These are phyloP conservation scores for Maniola hyperantus DNA, from an alignment of 2,888 invertebrate species.

Conservation along the genomic window DNA sequence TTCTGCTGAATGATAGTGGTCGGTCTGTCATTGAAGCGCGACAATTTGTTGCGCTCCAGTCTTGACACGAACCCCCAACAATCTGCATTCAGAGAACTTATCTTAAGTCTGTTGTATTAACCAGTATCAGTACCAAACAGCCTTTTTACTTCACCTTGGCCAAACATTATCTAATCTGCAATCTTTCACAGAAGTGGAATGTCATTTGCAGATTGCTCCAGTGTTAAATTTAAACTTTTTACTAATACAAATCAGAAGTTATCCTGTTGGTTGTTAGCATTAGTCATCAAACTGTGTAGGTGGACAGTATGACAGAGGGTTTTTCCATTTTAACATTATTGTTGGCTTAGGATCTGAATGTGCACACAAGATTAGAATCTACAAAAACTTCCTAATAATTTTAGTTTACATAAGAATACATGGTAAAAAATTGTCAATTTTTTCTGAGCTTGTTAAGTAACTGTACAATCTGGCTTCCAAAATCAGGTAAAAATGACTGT, in stretches of 20 bases:
- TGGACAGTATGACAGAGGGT: constrained; percentile 1
- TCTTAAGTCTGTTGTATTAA: background rate
- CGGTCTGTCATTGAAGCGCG: constrained; percentile 64
- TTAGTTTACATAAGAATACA: too few relatives aligned
- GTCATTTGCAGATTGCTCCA: background rate
- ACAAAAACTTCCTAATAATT: too few relatives aligned
- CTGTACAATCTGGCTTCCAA: too few relatives aligned
- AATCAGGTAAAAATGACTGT: too few relatives aligned
- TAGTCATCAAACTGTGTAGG: constrained; percentile 19
- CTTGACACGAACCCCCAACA: constrained; percentile 44
- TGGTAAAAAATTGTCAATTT: too few relatives aligned
- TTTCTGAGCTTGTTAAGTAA: too few relatives aligned
- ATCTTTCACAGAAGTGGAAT: background rate
- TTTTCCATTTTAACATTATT: background rate
- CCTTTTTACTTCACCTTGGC: background rate
- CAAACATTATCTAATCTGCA: constrained; percentile 9
- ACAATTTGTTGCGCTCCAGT: constrained; percentile 65
- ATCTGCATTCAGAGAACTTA: constrained; percentile 34
- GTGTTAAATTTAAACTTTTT: background rate
- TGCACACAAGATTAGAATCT: background rate
- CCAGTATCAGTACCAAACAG: constrained; percentile 9
- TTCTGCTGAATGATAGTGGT: constrained; percentile 60
- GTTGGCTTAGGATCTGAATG: background rate
- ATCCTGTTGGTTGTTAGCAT: background rate
- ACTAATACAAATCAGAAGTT: background rate